A percentile compares a stretch with the other conserved stretches of the same genome.
These are phyloP conservation scores for Dicrurus megarhynchus DNA, from an alignment of 2,113 vertebrate genomes.

Conservation along the genomic window DNA sequence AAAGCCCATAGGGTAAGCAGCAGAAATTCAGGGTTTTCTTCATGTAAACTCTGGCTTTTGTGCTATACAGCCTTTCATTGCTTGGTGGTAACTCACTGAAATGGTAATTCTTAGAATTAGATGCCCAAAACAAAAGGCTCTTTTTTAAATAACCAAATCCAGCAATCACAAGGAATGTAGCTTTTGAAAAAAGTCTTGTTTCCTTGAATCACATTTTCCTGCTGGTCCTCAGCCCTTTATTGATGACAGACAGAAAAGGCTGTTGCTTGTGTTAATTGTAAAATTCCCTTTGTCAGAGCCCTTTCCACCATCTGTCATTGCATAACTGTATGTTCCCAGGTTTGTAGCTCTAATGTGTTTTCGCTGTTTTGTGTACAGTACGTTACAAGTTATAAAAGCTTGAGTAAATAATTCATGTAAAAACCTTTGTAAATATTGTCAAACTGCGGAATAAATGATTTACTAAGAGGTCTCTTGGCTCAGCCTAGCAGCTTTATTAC, in stretches of 20 bases:
- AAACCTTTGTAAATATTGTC: conserved; percentile 82
- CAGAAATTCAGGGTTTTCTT: not conserved
- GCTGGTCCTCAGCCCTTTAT: conserved; percentile 27
- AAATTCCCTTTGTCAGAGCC: conserved; percentile 54
- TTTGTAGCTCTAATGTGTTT: conserved; percentile 58
- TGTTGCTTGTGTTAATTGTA: conserved; percentile 44
- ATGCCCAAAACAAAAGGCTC: conserved; percentile 34
- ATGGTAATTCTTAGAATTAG: conserved; percentile 43
- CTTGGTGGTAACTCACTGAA: conserved; percentile 24
- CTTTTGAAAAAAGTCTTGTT: conserved; percentile 47
- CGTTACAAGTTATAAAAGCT: conserved; percentile 70
- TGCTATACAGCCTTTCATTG: not conserved
- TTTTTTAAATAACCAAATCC: conserved; percentile 40
- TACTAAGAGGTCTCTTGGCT: conserved; percentile 77
- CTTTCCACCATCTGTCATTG: conserved; percentile 63
- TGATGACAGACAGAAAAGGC: conserved; percentile 55
- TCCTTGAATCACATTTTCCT: conserved; percentile 60
- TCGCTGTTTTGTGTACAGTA: conserved; percentile 68
- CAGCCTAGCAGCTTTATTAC: conserved; percentile 78
- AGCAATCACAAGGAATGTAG: conserved; percentile 47
- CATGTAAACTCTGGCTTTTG: not conserved
- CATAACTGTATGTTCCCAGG: conserved; percentile 61
- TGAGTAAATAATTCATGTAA: conserved; percentile 87
- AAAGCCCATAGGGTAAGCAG: not conserved
- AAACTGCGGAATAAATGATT: conserved; percentile 83